Base-by-base conservation (phyloP, 2,888 invertebrate genomes). In the Lycia hirtaria region DNA sequence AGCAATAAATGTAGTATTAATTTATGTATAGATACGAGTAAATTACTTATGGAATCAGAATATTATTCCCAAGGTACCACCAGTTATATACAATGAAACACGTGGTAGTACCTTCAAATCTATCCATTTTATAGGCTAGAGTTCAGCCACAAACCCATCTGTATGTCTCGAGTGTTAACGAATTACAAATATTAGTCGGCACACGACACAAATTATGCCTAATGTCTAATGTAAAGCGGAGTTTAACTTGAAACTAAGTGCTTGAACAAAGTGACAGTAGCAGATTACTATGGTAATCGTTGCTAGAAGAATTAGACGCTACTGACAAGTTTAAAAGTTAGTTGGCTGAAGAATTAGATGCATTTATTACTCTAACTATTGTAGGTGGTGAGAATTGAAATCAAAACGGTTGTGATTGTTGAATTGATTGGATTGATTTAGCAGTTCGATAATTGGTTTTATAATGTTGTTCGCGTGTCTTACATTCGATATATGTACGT, bases 141-240 rank as follows among this genome's bases (percentile, higher is more conserved):
- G 65, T 61, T 70, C 56, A 44, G 40, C 41, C 22, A 53, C 58
- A 38, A 54, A 45, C 35, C 20, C 32, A 60, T 12, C 80, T 43
- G 78, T 85, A 65, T 80, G 87, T 84, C 76, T 64, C 78, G 65
- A 64, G 82, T 79, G 90, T 85, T 90, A 91, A 91, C 88, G 83
- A 91, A 88, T 86, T 84, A 87, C 88, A 90, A 91, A 91, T 86
- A 91, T 89, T 87, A 76, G 83, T 80, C 65, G 67, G 71, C 81
- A 76, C 77, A 80, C 86, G 88, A 85, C 87, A 90, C 88, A 90
- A 90, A 89, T 90, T 88, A 89, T 83, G 86, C 75, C 88, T 91
- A 91, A 91, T 88, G 81, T 81, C 81, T 80, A 88, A 87, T 79
- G 89, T 80, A 88, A 91, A 90, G 88, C 73, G 76, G 69, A 78